Evolutionary conservation across 2,888 invertebrate species (phyloP), one percentile per base, ranked within the genome.

Genomic region (Diogma glabrata): DNA sequence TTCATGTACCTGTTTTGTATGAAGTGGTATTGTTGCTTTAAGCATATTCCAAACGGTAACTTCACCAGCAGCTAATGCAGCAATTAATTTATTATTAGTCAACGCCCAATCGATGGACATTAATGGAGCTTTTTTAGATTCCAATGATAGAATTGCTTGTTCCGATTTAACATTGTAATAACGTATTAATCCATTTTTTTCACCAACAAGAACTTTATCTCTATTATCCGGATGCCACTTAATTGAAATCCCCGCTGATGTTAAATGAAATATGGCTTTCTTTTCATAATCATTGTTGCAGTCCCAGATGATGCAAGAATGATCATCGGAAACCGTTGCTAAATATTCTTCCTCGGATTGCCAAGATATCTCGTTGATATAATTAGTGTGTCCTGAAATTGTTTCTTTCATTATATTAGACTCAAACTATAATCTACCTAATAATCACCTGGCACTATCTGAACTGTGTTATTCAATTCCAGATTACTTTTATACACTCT

Each of bases 251-350:
- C 81, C 82, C 40, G 85, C 79, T 12, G 84, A 82, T 20, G 76
- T 75, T 17, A 87, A 68, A 53, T 75, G 72, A 60, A 85, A 81
- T 30, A 76, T 76, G 5, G 75, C 71, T 20, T 75, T 65, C 58
- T 75, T 74, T 56, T 74, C 72, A 53, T 71, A 72, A 30, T 71
- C 69, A 24, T 75, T 71, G 8, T 72, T 69, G 30, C 58, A 61
- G 51, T 70, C 69, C 85, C 86, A 87, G 23, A 87, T 68, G 60
- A 78, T 76, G 60, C 84, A 84, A 0, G 82, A 81, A 56, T 81
- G 78, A 64, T 87, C 87, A 67, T 87, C 87, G 57, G 85, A 81
- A 2, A 79, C 81, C n/a, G 84, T 84, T 14, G 82, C 85, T 49
- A 87, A 64, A 57, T 76, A 74, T 52, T 76, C 76, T 22, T 84